A percentile compares a stretch with the other conserved stretches of the same genome.
phyloP scores from a whole-genome alignment of 2,113 vertebrate species.

The Antechinus stuartii region DNA sequence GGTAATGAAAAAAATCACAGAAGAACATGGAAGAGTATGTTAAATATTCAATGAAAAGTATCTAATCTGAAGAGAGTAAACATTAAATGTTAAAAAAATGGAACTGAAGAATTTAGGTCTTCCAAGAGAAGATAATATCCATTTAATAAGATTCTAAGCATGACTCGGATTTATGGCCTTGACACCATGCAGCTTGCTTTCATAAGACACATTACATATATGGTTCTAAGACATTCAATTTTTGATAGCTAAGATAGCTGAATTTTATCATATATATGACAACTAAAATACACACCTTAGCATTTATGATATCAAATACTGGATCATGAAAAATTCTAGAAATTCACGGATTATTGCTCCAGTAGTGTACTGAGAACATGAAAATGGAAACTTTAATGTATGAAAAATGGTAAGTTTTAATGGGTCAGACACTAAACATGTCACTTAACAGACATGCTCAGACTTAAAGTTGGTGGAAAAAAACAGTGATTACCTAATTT shows the following conservation, averaged over 20 bases:
- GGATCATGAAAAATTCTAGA: slow-evolving; percentile 43
- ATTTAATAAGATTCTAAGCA: not conserved
- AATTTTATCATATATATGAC: not conserved
- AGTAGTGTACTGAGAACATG: not conserved
- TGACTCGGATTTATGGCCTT: not conserved
- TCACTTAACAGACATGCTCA: slow-evolving; percentile 22
- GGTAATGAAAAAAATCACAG: not conserved
- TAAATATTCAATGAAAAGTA: not conserved
- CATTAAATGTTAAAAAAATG: slow-evolving; percentile 11
- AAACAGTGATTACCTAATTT: slow-evolving; percentile 35
- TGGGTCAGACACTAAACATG: not conserved
- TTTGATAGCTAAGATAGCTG: slow-evolving; percentile 10
- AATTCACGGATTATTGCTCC: not conserved
- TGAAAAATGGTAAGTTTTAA: slow-evolving; percentile 8
- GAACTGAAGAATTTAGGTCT: slow-evolving; percentile 11
- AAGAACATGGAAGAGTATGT: not conserved
- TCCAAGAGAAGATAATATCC: slow-evolving; percentile 15
- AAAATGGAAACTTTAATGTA: not conserved
- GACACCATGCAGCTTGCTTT: not conserved
- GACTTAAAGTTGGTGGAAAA: slow-evolving; percentile 15
- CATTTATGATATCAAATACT: not conserved
- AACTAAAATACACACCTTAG: slow-evolving; percentile 5
- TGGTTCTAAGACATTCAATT: slow-evolving; percentile 16
- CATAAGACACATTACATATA: not conserved
- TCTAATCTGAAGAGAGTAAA: not conserved